Percentiles rank a stretch among this genome's conserved stretches.
phyloP scores from a whole-genome alignment of 2,888 invertebrate species.

The Zaprionus bogoriensis region DNA sequence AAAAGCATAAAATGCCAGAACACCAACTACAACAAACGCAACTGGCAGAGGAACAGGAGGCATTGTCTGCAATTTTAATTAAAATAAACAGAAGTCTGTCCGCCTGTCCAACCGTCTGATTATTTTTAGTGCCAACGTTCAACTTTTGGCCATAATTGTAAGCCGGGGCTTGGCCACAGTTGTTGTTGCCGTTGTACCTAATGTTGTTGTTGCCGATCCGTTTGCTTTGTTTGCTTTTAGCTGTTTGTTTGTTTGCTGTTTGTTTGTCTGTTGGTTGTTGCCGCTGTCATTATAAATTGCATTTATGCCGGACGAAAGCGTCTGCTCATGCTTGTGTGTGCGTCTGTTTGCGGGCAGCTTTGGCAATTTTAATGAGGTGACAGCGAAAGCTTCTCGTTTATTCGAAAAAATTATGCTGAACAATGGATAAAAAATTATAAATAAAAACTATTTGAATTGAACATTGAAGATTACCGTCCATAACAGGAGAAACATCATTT shows the following conservation, averaged over 20 bases:
- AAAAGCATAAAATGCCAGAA: conserved; percentile 35
- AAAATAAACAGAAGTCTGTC: conserved; percentile 54
- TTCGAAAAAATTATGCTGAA: neutral
- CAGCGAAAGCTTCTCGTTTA: conserved; percentile 23
- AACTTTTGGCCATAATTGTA: conserved; percentile 66
- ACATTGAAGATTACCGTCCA: no score
- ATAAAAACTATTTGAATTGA: neutral
- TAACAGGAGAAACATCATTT: no score
- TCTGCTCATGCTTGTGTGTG: conserved; percentile 9
- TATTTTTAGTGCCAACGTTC: conserved; percentile 46
- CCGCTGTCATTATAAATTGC: conserved; percentile 72
- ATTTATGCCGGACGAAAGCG: conserved; percentile 52
- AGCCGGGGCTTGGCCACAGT: conserved; percentile 31
- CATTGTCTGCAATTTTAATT: conserved; percentile 58
- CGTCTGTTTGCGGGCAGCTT: conserved; percentile 27
- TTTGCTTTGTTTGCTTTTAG: conserved; percentile 11
- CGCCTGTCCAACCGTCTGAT: conserved; percentile 26
- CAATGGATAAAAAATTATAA: neutral
- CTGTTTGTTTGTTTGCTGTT: conserved; percentile 26
- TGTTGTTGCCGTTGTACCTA: conserved; percentile 24
- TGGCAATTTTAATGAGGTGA: conserved; percentile 35
- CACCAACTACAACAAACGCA: conserved; percentile 10
- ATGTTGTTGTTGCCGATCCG: conserved; percentile 10
- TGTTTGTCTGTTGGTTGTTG: conserved; percentile 39
- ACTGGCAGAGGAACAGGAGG: conserved; percentile 10